These are phyloP conservation scores for Cryptotermes secundus DNA, from an alignment of 1,140 invertebrate genomes.

Conservation along the genomic window DNA sequence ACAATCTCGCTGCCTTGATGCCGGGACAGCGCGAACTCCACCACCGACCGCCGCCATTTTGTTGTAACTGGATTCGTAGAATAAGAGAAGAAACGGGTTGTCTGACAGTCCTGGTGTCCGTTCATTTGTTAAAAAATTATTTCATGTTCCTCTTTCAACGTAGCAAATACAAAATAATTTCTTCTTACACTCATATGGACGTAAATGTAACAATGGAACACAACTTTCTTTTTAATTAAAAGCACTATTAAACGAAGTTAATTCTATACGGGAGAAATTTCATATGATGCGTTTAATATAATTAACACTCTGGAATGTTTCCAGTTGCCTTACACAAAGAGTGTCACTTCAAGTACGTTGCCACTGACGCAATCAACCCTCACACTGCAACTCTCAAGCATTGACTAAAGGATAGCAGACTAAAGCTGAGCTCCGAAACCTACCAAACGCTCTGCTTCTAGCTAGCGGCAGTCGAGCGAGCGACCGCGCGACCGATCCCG, in stretches of 20 bases:
- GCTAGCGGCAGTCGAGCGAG: not conserved
- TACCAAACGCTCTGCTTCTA: not conserved
- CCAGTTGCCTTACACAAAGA: not conserved
- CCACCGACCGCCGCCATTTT: constrained; percentile 5
- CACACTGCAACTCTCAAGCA: not conserved
- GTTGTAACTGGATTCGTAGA: not conserved
- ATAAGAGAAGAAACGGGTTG: not conserved
- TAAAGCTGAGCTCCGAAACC: not conserved
- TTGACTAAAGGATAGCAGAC: not conserved
- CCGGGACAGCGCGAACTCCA: not conserved
- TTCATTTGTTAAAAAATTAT: not conserved
- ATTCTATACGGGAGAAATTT: not conserved
- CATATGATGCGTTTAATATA: not conserved
- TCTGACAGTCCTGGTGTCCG: not conserved
- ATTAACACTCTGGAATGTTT: not conserved
- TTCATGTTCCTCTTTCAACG: not conserved
- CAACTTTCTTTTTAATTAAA: not conserved
- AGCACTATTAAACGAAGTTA: not conserved
- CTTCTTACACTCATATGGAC: not conserved
- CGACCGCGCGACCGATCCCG: not conserved
- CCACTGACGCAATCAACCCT: not conserved
- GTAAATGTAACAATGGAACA: not conserved
- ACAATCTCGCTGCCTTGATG: not conserved
- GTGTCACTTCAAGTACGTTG: not conserved
- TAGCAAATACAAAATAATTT: not conserved